A percentile compares a stretch with the other conserved stretches of the same genome.
Conservation (phyloP, 2,797 vertebrate genomes). For the Chaunax sp. region DNA sequence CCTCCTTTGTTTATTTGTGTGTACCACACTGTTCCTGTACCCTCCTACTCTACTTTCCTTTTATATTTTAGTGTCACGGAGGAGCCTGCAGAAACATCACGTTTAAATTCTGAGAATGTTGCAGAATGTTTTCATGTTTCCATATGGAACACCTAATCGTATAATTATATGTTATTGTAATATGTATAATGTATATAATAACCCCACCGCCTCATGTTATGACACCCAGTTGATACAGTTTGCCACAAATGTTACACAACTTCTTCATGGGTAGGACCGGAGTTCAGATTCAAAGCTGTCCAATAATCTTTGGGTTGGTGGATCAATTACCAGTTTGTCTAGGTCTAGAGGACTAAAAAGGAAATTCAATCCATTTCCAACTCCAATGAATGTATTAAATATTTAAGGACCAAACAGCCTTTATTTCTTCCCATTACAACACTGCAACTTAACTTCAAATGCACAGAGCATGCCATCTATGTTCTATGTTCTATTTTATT, state of each 20-base stretch:
- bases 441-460: slow-evolving; percentile 9
- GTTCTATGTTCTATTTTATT: slow-evolving; percentile 45
- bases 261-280: not conserved
- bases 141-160: slow-evolving; percentile 13
- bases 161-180: not conserved
- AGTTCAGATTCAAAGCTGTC: not conserved
- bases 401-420: not conserved
- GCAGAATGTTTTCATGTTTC: slow-evolving; percentile 16
- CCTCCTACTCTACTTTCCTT: slow-evolving; percentile 41
- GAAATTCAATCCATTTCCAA: slow-evolving; percentile 15
- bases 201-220: too few species aligned
- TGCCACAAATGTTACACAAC: not conserved
- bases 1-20: slow-evolving; percentile 70
- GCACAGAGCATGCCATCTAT: slow-evolving; percentile 4
- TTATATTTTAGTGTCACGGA: slow-evolving; percentile 21
- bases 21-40: slow-evolving; percentile 39
- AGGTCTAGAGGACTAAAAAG: slow-evolving; percentile 3
- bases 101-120: slow-evolving; percentile 20
- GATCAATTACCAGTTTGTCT: slow-evolving; percentile 1
- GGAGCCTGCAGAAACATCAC: slow-evolving; percentile 35
- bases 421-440: too few species aligned
- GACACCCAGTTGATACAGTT: not conserved
- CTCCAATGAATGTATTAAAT: slow-evolving; percentile 16
- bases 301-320: not conserved
- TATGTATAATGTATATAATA: not conserved